A percentile compares a stretch with the other conserved stretches of the same genome.
Evolutionary conservation across 1,140 invertebrate genomes (phyloP).

Genomic region (Pseudachorutes palmiensis): DNA sequence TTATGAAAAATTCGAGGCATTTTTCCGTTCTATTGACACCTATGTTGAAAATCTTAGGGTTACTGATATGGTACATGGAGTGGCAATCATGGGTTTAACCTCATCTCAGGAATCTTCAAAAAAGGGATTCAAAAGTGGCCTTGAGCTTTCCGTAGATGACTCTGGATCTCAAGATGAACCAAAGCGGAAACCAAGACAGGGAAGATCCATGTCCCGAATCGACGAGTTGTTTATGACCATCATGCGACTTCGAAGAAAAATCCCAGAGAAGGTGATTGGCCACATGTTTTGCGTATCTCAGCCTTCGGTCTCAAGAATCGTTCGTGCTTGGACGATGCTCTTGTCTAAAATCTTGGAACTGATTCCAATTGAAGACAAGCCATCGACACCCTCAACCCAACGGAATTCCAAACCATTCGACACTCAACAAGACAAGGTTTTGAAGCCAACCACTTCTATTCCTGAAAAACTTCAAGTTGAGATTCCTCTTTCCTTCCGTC

Average conservation of each 20-base stretch:
- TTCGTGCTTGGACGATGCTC: slow-evolving; percentile 35
- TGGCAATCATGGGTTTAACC: slow-evolving; percentile 16
- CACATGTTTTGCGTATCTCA: slow-evolving; percentile 37
- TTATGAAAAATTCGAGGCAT: slow-evolving; percentile 31
- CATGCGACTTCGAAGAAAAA: slow-evolving; percentile 26
- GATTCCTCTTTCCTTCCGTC: slow-evolving; percentile 28
- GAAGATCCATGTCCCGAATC: slow-evolving; percentile 29
- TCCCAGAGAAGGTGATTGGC: slow-evolving; percentile 36
- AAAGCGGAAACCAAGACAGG: slow-evolving; percentile 20
- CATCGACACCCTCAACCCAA: not conserved
- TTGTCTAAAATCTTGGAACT: slow-evolving; percentile 32
- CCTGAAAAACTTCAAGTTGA: too few relatives aligned
- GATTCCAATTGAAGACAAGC: slow-evolving; percentile 2
- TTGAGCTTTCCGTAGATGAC: too few relatives aligned
- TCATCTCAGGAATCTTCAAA: not conserved
- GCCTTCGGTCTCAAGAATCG: slow-evolving; percentile 31
- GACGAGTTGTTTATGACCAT: slow-evolving; percentile 37
- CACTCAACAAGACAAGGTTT: not conserved
- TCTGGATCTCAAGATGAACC: slow-evolving; percentile 8
- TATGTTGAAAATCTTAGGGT: slow-evolving; percentile 30
- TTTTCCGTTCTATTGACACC: slow-evolving; percentile 29
- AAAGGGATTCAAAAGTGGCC: not conserved
- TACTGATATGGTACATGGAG: slow-evolving; percentile 30
- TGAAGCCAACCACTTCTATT: too few relatives aligned
- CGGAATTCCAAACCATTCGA: not conserved